Evolutionary conservation across 2,888 invertebrate species (phyloP), one percentile per base, ranked within the genome.

Genomic region (Drosophila meridiana): DNA sequence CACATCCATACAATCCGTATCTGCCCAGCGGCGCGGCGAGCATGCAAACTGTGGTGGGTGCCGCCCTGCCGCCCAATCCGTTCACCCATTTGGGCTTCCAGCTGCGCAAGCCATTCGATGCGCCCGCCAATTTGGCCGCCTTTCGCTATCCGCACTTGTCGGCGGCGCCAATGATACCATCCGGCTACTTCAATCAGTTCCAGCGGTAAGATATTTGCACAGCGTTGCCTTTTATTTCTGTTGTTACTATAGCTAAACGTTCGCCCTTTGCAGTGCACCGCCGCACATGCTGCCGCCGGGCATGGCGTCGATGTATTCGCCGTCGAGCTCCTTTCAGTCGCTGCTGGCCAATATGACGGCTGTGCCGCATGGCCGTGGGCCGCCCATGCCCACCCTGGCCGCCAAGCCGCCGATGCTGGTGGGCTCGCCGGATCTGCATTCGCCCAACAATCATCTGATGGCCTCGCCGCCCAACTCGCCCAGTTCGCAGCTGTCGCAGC

Each of bases 1-100:
- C 95, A 2, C 98, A 98, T 92, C 98, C 98, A 0, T 98, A 98
- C 95, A 97, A 96, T 92, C 97, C 97, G 2, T 97, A 97, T 93
- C 92, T 97, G 78, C 94, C 95, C 57, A 95, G 95, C 53, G 94
- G 94, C n/a, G 94, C 94, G 48, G 94, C 95, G 3, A 94, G 95
- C 40, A 94, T 96, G 55, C 95, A 95, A 52, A 94, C 95, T 2
- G 95, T 96, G 0, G 96, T 96, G 5, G 96, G 97, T 4, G 95
- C 97, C 87, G 95, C 96, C 38, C 94, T 97, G 92, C 93, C 93
- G 64, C 97, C 97, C 45, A 97, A 97, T 93, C 97, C 97, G 0
- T 97, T 97, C 93, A 94, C 95, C 28, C 96, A 96, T 90, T 94
- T 97, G 73, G 96, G 96, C 61, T 96, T 97, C 91, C 96, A 95